Base-by-base conservation (phyloP, 2,888 invertebrate genomes). In the Andrena fulva region DNA sequence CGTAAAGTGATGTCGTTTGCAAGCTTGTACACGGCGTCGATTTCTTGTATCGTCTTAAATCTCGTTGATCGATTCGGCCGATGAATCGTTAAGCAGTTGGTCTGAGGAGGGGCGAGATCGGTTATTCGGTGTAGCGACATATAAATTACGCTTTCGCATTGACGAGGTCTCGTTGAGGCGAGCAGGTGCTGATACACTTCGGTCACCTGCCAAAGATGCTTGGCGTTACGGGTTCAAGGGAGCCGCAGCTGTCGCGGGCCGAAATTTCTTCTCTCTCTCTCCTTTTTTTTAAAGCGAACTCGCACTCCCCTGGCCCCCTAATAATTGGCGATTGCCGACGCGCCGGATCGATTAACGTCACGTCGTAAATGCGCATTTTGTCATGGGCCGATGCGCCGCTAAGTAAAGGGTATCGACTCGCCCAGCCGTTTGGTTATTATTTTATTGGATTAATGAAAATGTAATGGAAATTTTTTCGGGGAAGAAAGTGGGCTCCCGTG, bases 141-240 rank as follows among this genome's bases (percentile, higher is more conserved):
- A 72, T 52, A 82, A 83, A 87, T 85, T 85, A 73, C 24, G 68
- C 59, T 78, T 79, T 75, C 77, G 50, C 75, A 70, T 83, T 71
- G 82, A 78, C 69, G 77, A 78, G 66, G 42, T 73, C 70, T 66
- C 77, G 76, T 31, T 71, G 66, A 66, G 62, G 50, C 74, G 77
- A 60, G 84, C 87, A 87, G 87, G 81, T 87, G 87, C 74, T 75
- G 77, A 82, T 80, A 70, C 69, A 42, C 59, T 56, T 73, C 62
- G 70, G 72, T 87, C 87, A 87, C 86, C 87, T 87, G 87, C 87
- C 75, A 48, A 80, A 86, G 86, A 63, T 73, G 85, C 80, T 87
- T 64, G 77, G 24, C 84, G 85, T 81, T 42, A 84, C 20, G 29
- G 10, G 29, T 27, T 52, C 62, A 77, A 66, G 50, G 20, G 60